Conservation (phyloP, 1,140 invertebrate species). For the Anastatus disparis region DNA sequence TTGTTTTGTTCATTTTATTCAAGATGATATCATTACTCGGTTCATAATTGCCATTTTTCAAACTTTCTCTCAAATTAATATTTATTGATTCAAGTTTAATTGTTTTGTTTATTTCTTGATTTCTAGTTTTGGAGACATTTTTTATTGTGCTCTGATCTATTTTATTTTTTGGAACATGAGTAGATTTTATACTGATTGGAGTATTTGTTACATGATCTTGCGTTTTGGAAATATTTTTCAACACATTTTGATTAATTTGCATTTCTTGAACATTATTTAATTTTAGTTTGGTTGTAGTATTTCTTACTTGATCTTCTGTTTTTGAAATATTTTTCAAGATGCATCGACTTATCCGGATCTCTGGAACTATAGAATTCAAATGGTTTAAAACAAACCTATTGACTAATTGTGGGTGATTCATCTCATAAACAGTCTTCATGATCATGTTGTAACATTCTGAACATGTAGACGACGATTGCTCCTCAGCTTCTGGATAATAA, state of each 20-base stretch:
- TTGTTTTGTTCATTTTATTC: too few species aligned
- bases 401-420: neutral
- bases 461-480: neutral
- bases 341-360: neutral
- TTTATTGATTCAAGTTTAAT: neutral
- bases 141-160: neutral
- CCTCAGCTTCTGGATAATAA: neutral
- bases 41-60: too few species aligned
- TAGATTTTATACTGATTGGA: neutral
- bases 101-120: too few species aligned
- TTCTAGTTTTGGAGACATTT: too few species aligned
- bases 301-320: too few species aligned
- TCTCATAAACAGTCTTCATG: neutral
- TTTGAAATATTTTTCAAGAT: neutral
- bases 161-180: neutral
- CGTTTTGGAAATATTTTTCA: neutral
- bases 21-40: too few species aligned
- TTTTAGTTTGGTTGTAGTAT: too few species aligned
- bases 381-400: neutral
- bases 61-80: too few species aligned
- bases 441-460: neutral
- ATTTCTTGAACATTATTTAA: too few species aligned
- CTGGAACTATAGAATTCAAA: neutral
- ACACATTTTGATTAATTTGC: too few species aligned
- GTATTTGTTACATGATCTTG: neutral